Evolutionary conservation across 2,113 vertebrate genomes (phyloP), one percentile per base, ranked within the genome.

Genomic region (Oryzias melastigma): DNA sequence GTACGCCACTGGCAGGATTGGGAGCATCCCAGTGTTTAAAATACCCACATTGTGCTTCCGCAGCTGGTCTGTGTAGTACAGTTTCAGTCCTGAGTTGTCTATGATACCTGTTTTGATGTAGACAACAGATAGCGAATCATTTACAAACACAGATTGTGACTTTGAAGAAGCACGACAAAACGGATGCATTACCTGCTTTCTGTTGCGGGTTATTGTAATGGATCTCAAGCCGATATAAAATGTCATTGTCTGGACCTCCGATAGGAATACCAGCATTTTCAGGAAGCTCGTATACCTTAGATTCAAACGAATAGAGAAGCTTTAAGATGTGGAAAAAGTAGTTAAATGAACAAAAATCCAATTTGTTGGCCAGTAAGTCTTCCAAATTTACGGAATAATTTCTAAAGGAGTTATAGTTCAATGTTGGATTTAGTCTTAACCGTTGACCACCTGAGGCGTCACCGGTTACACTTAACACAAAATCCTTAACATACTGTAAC

Each of bases 151-250:
- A 35, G 10, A 35, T 35, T 12, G 35, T 35, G 35, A 35, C 10
- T 35, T 35, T 35, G 35, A 35, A 35, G 35, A 35, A 35, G 35
- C 35, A 35, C 8, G 12, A 35, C 35, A 35, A 12, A 35, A 22
- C 12, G 10, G 35, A 35, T 12, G 10, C 3, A 35, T 12, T 68
- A 94, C 93, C 92, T 79, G 67, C 14, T 43, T 63, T 62, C 4
- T 65, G 68, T 24, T 87, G 35, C 48, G 82, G 90, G 62, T 94
- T 95, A 78, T 92, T 94, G 84, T 94, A 95, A 64, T 95, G 94
- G 66, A 94, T 73, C 86, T 96, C 93, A 70, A 95, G 75, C n/a
- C 81, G 74, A 55, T 93, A 77, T 20, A 90, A 87, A 0, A 52
- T 65, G 17, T 87, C 65, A 2, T 77, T 87, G 14, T 69, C 10